phyloP scores from a whole-genome alignment of 2,797 vertebrate genomes.

The Gephyroberyx darwinii region DNA sequence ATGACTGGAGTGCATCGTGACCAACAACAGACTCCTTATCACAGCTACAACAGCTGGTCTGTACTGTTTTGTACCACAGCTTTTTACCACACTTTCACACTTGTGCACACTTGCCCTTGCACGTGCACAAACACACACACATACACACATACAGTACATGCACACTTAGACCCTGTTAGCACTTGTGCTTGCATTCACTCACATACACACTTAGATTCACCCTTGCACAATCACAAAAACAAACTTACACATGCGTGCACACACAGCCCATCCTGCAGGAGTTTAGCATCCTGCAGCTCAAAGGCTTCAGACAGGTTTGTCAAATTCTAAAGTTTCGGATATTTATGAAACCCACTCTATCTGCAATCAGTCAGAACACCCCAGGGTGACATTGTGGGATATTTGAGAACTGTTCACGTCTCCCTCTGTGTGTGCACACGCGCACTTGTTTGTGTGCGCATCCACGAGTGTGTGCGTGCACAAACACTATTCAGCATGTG shows the following conservation, averaged over 20 bases:
- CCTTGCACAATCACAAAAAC: neutral
- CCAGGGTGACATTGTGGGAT: constrained; percentile 82
- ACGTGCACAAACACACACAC: constrained; percentile 2
- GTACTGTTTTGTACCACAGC: constrained; percentile 42
- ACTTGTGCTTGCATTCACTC: neutral
- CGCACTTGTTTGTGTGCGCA: constrained; percentile 15
- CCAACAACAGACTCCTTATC: constrained; percentile 68
- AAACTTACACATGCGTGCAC: neutral
- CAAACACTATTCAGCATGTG: constrained; percentile 23
- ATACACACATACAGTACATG: neutral
- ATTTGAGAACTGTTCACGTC: constrained; percentile 72
- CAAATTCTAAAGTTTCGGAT: constrained; percentile 77
- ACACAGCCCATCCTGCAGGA: constrained; percentile 25
- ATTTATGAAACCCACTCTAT: constrained; percentile 79
- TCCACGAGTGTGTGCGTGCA: constrained; percentile 15
- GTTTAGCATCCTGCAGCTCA: constrained; percentile 48
- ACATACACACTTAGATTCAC: neutral
- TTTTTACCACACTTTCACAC: constrained; percentile 19
- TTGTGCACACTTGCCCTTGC: constrained; percentile 12
- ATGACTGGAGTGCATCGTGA: constrained; percentile 68
- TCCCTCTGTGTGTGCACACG: constrained; percentile 22
- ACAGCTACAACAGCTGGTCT: constrained; percentile 56
- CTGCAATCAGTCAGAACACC: constrained; percentile 76
- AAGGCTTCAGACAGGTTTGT: constrained; percentile 62
- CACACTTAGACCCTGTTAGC: neutral